These are phyloP conservation scores for Cactoblastis cactorum DNA, from an alignment of 2,888 invertebrate species.

Conservation along the genomic window DNA sequence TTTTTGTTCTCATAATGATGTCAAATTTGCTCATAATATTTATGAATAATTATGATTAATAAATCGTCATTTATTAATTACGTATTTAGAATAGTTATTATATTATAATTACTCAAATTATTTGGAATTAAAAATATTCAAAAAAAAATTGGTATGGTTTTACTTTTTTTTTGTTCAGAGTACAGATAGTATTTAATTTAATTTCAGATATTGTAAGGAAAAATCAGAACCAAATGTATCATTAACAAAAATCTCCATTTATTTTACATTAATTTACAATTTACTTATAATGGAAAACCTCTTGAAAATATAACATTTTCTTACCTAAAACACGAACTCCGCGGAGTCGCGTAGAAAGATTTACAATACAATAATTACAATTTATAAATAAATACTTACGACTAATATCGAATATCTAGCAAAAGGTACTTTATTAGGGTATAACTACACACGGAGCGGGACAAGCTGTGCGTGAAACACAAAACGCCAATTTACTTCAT, in stretches of 20 bases:
- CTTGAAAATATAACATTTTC: constrained; percentile 69
- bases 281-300: constrained; percentile 58
- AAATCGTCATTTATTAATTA: no score
- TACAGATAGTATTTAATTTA: no score
- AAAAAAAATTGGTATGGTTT: no score
- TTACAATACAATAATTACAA: constrained; percentile 61
- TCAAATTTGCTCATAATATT: no score
- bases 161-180: no score
- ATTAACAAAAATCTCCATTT: constrained; percentile 76
- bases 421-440: constrained; percentile 75
- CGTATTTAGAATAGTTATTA: no score
- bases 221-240: constrained; percentile 31
- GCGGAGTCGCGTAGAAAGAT: constrained; percentile 41
- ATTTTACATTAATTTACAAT: constrained; percentile 79
- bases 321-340: constrained; percentile 47
- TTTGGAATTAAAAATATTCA: no score
- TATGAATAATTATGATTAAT: no score
- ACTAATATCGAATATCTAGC: constrained; percentile 55
- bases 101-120: no score
- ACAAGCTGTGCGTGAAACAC: constrained; percentile 63
- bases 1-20: no score
- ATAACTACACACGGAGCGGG: constrained; percentile 47
- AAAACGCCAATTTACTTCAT: neutral
- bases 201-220: no score
- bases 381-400: constrained; percentile 75